phyloP scores from a whole-genome alignment of 23 tunicate genomes.

The Trididemnum clinides region DNA sequence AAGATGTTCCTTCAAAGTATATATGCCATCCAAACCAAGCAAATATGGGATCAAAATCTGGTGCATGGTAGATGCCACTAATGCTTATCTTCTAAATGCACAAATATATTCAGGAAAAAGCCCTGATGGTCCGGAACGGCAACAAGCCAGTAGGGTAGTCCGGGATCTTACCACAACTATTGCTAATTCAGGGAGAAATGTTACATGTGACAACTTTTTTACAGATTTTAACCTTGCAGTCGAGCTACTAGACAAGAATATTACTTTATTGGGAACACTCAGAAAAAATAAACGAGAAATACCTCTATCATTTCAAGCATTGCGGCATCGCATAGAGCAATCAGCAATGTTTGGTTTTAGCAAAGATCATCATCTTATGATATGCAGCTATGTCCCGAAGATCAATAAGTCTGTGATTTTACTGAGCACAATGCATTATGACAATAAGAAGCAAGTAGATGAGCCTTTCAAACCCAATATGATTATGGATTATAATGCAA shows the following conservation, averaged over 20 bases:
- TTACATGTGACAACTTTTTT: too few relatives aligned
- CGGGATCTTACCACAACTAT: background rate
- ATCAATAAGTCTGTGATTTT: too few relatives aligned
- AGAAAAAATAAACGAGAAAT: background rate
- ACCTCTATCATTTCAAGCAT: background rate
- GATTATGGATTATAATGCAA: too few relatives aligned
- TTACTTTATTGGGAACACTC: background rate
- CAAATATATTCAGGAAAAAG: background rate
- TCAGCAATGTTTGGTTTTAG: background rate
- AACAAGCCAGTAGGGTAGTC: background rate
- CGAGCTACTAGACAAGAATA: background rate
- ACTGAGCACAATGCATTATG: too few relatives aligned
- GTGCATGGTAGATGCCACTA: background rate
- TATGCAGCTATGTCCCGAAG: too few relatives aligned
- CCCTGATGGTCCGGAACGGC: too few relatives aligned
- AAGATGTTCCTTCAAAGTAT: too few relatives aligned
- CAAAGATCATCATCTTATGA: too few relatives aligned
- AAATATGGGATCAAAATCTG: background rate
- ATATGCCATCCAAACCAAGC: too few relatives aligned
- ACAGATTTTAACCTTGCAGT: background rate
- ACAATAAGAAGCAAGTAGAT: too few relatives aligned
- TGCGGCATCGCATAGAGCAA: background rate
- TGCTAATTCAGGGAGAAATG: background rate
- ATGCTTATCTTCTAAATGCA: background rate
- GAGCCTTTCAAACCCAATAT: too few relatives aligned